Conservation (phyloP, 2,888 invertebrate species). For the Heliconius cydno region DNA sequence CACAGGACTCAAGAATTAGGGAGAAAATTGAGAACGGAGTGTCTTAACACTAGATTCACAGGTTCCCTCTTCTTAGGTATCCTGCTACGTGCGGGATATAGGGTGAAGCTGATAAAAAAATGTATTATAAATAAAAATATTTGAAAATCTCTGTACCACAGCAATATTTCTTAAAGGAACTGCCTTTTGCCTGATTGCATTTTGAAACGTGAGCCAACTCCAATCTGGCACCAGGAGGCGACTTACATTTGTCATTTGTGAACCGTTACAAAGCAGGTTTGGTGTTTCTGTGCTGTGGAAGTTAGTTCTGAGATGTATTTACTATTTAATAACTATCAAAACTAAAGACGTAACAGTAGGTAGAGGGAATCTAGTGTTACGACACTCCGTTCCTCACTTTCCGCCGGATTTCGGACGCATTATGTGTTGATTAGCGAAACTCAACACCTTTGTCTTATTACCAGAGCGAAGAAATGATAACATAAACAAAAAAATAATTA, state of each 20-base stretch:
- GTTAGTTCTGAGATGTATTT: conserved; percentile 13
- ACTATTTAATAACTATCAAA: neutral
- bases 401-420: no score
- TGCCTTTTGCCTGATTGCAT: conserved; percentile 24
- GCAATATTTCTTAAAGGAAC: conserved; percentile 20
- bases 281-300: conserved; percentile 4
- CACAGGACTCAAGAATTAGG: neutral
- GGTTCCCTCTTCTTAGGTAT: neutral
- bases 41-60: neutral
- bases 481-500: no score
- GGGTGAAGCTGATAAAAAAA: neutral
- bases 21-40: neutral
- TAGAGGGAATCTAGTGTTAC: no score
- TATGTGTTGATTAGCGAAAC: no score
- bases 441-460: no score
- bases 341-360: neutral
- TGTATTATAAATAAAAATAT: neutral
- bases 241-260: conserved; percentile 37
- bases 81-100: no score
- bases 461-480: no score
- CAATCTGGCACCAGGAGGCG: conserved; percentile 26
- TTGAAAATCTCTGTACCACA: neutral
- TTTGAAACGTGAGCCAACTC: conserved; percentile 38
- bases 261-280: conserved; percentile 37
- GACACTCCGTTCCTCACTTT: no score